phyloP scores from a whole-genome alignment of 1,140 invertebrate species.

The Drosophila fuyamai region DNA sequence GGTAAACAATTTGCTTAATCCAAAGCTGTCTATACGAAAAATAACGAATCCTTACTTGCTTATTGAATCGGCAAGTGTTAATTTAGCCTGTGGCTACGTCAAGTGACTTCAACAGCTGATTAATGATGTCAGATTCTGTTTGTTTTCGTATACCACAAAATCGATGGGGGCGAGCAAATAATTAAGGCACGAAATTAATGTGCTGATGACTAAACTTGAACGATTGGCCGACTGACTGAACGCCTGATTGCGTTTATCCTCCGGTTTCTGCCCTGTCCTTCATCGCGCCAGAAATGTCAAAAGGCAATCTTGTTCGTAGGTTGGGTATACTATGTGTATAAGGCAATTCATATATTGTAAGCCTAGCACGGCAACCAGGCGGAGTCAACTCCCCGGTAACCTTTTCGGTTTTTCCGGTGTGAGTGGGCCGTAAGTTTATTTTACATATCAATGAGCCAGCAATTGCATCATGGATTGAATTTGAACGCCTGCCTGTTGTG shows the following conservation, averaged over 20 bases:
- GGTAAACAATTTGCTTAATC: neutral
- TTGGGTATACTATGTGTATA: neutral
- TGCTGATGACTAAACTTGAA: conserved; percentile 43
- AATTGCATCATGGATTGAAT: conserved; percentile 66
- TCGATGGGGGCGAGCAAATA: conserved; percentile 49
- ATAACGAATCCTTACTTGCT: neutral
- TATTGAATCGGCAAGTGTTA: conserved; percentile 22
- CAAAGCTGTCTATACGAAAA: neutral
- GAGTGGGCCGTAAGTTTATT: conserved; percentile 17
- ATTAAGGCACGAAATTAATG: conserved; percentile 50
- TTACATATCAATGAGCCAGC: conserved; percentile 73
- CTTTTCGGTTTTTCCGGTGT: conserved; percentile 45
- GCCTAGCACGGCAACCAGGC: conserved; percentile 52
- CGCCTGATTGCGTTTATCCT: conserved; percentile 43
- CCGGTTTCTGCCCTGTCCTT: conserved; percentile 54
- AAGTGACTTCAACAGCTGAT: conserved; percentile 47
- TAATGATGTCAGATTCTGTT: conserved; percentile 49
- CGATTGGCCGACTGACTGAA: conserved; percentile 27
- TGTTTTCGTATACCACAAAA: conserved; percentile 33
- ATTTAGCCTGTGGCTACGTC: conserved; percentile 32
- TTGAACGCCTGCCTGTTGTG: neutral
- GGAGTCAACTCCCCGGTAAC: conserved; percentile 19
- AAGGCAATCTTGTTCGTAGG: conserved; percentile 42
- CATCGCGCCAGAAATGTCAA: conserved; percentile 66
- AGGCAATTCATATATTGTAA: conserved; percentile 34